phyloP scores from a whole-genome alignment of 1,140 invertebrate genomes.

The Maconellicoccus hirsutus region DNA sequence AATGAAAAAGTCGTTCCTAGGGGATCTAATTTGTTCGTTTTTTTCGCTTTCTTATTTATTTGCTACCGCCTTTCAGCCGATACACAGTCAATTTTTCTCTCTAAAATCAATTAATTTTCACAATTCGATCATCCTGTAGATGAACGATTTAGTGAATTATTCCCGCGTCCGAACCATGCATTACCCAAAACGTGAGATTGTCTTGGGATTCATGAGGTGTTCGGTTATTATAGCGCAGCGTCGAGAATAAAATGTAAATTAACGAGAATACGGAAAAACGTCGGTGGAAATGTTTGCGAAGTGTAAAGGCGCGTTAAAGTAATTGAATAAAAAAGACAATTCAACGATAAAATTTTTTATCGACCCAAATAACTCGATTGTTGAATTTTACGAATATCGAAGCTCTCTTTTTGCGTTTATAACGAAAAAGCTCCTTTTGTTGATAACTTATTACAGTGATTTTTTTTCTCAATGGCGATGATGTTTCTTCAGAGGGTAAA shows the following conservation, averaged over 20 bases:
- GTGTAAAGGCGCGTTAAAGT: neutral
- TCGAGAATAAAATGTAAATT: neutral
- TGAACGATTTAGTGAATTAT: neutral
- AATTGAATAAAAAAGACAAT: constrained; percentile 6
- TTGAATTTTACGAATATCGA: neutral
- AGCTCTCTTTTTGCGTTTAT: too few species aligned
- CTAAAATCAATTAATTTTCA: neutral
- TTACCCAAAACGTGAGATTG: neutral
- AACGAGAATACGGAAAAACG: neutral
- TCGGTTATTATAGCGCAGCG: neutral
- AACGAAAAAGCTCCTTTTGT: too few species aligned
- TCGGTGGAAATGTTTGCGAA: neutral
- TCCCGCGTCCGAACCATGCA: neutral
- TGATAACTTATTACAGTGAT: too few species aligned
- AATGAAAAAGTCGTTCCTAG: neutral
- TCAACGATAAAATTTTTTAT: neutral
- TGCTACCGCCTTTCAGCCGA: neutral
- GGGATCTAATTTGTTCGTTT: neutral
- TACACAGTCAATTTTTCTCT: neutral
- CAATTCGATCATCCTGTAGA: neutral
- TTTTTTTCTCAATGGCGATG: too few species aligned
- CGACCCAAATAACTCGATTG: neutral
- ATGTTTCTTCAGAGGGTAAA: too few species aligned
- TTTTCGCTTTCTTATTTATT: neutral
- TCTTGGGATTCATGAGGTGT: neutral